Evolutionary conservation across 1,140 invertebrate species (phyloP).

Genomic region (Trichoplusia ni): DNA sequence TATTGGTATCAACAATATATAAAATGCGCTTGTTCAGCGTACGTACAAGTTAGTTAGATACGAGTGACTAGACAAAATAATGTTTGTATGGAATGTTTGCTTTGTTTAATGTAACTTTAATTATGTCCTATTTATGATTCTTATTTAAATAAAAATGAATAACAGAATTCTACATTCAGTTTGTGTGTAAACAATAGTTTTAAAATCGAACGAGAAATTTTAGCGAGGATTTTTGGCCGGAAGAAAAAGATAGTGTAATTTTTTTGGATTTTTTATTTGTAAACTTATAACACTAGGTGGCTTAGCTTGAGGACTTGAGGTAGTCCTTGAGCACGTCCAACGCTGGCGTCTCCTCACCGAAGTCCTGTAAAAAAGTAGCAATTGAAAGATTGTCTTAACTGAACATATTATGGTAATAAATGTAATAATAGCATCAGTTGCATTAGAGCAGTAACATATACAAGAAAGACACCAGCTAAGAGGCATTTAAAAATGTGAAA

Average conservation of each 20-base stretch:
- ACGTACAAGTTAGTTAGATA: no score
- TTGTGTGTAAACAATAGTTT: no score
- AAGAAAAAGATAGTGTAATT: slow-evolving; percentile 47
- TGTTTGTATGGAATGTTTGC: not conserved
- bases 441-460: no score
- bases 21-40: no score
- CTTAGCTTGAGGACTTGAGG: slow-evolving; percentile 84
- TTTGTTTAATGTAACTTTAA: not conserved
- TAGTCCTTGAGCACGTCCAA: slow-evolving; percentile 96
- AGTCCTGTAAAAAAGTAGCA: slow-evolving; percentile 88
- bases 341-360: slow-evolving; percentile 96
- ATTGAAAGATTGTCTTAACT: not conserved
- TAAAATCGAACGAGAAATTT: no score
- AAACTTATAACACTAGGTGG: slow-evolving; percentile 67
- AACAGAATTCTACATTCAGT: no score
- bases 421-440: not conserved
- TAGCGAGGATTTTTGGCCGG: not conserved
- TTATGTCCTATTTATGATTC: not conserved
- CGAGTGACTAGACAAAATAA: no score
- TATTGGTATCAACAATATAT: no score
- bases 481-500: no score
- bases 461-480: no score
- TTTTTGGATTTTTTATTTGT: slow-evolving; percentile 72
- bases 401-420: not conserved
- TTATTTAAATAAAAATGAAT: not conserved